phyloP scores from a whole-genome alignment of 2,113 vertebrate species.

The Gopherus evgoodei region DNA sequence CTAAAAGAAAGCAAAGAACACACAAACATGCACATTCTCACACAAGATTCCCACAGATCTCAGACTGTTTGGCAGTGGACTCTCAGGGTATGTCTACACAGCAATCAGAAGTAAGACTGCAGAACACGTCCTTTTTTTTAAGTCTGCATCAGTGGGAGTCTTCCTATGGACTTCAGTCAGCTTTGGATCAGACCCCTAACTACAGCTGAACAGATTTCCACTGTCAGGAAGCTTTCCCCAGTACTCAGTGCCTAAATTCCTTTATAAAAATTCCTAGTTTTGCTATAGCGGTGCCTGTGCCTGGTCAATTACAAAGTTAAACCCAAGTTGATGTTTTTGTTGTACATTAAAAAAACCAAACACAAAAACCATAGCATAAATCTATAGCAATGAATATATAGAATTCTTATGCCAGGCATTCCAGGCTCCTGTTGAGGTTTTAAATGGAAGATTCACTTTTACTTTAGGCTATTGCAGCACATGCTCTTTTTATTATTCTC shows the following conservation, averaged over 20 bases:
- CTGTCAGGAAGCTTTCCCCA: not conserved
- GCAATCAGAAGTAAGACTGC: not conserved
- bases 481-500: not conserved
- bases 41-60: too few relatives aligned
- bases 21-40: not conserved
- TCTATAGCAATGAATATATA: not conserved
- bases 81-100: too few relatives aligned
- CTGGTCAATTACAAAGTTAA: not conserved
- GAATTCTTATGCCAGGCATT: not conserved
- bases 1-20: not conserved
- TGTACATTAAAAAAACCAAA: not conserved
- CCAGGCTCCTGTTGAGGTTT: not conserved
- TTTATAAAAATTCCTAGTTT: not conserved
- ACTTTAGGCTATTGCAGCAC: not conserved
- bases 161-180: not conserved
- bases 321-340: not conserved
- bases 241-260: not conserved
- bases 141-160: not conserved
- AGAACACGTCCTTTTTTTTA: too few relatives aligned
- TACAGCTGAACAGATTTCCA: not conserved
- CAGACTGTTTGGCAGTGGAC: not conserved
- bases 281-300: not conserved
- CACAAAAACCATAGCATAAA: not conserved
- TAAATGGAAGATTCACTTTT: not conserved
- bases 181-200: not conserved